These are phyloP conservation scores for Calliopsis andreniformis DNA, from an alignment of 1,140 invertebrate species.

Conservation along the genomic window DNA sequence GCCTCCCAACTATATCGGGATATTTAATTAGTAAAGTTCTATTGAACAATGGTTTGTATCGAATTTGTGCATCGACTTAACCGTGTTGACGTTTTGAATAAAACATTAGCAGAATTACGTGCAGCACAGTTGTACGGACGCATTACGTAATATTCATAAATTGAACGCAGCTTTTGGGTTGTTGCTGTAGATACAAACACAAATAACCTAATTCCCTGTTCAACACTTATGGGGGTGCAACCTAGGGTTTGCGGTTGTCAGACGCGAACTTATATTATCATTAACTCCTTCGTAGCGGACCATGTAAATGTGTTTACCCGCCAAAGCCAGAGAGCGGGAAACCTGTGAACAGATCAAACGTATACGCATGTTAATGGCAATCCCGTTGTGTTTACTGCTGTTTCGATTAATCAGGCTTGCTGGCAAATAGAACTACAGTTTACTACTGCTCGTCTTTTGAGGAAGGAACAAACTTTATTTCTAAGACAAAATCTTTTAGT, in stretches of 20 bases:
- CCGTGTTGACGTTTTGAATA: not conserved
- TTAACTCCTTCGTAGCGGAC: constrained; percentile 42
- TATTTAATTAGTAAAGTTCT: no score
- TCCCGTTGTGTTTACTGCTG: constrained; percentile 55
- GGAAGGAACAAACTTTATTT: constrained; percentile 15
- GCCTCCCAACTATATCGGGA: no score
- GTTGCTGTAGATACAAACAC: constrained; percentile 27
- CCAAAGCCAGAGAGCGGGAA: constrained; percentile 23
- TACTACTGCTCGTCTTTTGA: not conserved
- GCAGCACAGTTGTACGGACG: not conserved
- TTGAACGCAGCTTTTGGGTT: constrained; percentile 30
- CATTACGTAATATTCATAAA: not conserved
- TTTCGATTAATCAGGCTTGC: constrained; percentile 53
- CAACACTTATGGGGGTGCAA: constrained; percentile 17
- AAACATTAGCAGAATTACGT: not conserved
- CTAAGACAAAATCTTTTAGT: no score
- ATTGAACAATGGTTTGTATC: no score
- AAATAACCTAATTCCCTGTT: not conserved
- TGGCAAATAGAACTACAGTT: constrained; percentile 36
- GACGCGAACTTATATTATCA: constrained; percentile 65
- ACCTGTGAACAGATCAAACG: constrained; percentile 52
- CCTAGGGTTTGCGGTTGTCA: constrained; percentile 29
- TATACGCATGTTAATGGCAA: constrained; percentile 57
- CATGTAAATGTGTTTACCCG: constrained; percentile 57
- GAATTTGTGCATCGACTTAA: not conserved